phyloP scores from a whole-genome alignment of 2,888 invertebrate species.

The Hydrotaea cyrtoneurina region DNA sequence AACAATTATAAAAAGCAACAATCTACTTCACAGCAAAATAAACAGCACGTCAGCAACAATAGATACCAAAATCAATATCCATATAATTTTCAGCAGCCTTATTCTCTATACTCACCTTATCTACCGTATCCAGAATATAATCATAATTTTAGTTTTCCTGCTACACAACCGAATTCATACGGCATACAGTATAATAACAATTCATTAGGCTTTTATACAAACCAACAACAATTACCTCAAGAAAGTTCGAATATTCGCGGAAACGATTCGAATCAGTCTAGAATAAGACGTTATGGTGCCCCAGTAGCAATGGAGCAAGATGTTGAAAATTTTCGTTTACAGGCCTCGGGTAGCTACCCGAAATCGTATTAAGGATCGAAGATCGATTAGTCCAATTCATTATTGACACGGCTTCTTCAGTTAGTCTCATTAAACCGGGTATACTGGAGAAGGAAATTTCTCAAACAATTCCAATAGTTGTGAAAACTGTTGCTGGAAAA shows the following conservation, averaged over 20 bases:
- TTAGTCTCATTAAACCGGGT: conserved; percentile 45
- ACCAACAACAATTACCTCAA: no score
- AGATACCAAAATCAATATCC: no score
- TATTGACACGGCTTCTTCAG: conserved; percentile 53
- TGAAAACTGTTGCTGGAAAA: conserved; percentile 45
- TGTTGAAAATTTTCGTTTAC: conserved; percentile 51
- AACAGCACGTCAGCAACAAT: no score
- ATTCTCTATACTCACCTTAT: no score
- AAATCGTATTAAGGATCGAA: no score
- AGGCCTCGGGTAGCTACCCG: conserved; percentile 45
- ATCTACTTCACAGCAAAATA: no score
- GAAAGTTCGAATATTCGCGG: conserved; percentile 4
- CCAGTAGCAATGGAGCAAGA: conserved; percentile 53
- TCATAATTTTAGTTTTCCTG: no score
- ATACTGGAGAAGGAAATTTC: conserved; percentile 31
- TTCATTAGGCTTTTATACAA: no score
- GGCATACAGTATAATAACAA: no score
- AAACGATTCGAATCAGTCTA: conserved; percentile 46
- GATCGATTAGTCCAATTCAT: conserved; percentile 51
- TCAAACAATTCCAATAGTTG: conserved; percentile 35
- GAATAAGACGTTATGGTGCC: conserved; percentile 51
- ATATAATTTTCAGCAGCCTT: conserved; percentile 61
- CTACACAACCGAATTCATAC: no score
- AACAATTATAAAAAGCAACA: no score
- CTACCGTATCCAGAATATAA: no score